phyloP scores from a whole-genome alignment of 2,113 vertebrate species.

The Hippocampus guttulatus region DNA sequence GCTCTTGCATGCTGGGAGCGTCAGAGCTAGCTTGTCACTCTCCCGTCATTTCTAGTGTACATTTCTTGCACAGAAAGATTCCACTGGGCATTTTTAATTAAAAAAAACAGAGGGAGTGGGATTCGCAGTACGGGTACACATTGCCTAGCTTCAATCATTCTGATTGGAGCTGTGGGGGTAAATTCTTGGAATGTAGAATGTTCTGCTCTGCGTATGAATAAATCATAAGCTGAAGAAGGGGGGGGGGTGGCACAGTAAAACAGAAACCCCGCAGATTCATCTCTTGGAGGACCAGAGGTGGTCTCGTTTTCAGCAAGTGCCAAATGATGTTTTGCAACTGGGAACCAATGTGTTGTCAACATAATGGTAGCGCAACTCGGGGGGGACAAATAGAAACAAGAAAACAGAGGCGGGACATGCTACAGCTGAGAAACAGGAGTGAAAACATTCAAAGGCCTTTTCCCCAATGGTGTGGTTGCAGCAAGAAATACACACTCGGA shows the following conservation, averaged over 20 bases:
- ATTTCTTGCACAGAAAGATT: not conserved
- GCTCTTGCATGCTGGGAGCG: not conserved
- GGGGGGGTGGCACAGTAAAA: conserved; percentile 28
- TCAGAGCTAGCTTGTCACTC: not conserved
- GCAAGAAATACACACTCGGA: not conserved
- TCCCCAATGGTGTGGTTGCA: not conserved
- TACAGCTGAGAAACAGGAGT: not conserved
- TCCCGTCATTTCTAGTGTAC: not conserved
- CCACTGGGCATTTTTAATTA: not conserved
- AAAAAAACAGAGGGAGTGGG: conserved; percentile 5
- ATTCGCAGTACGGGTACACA: conserved; percentile 32
- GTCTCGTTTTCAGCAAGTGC: not conserved
- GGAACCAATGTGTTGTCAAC: not conserved
- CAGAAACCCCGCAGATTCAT: conserved; percentile 45
- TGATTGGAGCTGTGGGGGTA: conserved; percentile 30
- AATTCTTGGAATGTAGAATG: conserved; percentile 26
- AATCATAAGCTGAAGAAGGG: conserved; percentile 47
- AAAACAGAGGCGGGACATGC: not conserved
- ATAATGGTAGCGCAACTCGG: not conserved
- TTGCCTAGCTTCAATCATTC: conserved; percentile 14
- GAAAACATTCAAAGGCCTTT: not conserved
- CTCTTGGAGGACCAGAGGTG: conserved; percentile 31
- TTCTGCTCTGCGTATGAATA: conserved; percentile 56
- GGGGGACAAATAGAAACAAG: conserved; percentile 9
- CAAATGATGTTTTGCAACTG: not conserved